These are phyloP conservation scores for Exocentrus adspersus DNA, from an alignment of 2,888 invertebrate genomes.

Conservation along the genomic window DNA sequence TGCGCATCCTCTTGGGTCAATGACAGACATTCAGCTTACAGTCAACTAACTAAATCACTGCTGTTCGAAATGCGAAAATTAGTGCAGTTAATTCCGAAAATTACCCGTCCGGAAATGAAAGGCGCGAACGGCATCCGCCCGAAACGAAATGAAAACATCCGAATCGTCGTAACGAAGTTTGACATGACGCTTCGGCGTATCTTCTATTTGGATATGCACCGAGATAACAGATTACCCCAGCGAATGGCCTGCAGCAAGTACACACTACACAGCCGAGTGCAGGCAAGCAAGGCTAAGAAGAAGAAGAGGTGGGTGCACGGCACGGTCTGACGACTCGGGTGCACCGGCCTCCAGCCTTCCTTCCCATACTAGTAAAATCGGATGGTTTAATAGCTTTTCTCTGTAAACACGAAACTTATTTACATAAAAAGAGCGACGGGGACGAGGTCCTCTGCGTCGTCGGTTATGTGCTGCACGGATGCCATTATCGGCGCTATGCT, in stretches of 20 bases:
- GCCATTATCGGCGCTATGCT: no score
- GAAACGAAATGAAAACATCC: slow-evolving; percentile 13
- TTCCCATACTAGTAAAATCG: slow-evolving; percentile 23
- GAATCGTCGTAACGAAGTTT: slow-evolving; percentile 21
- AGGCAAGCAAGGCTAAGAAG: no score
- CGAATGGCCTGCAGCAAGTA: slow-evolving; percentile 26
- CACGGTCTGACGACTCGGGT: slow-evolving; percentile 20
- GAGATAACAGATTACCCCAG: slow-evolving; percentile 27
- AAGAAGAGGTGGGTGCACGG: slow-evolving; percentile 14
- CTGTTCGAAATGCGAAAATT: no score
- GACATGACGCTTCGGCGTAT: slow-evolving; percentile 27
- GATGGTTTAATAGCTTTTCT: slow-evolving; percentile 25
- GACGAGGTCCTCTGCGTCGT: slow-evolving; percentile 4
- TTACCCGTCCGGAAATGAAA: no score
- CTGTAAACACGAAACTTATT: slow-evolving; percentile 23
- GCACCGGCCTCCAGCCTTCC: slow-evolving; percentile 24
- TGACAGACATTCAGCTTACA: no score
- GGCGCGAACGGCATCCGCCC: not conserved
- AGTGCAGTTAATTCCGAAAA: no score
- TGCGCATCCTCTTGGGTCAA: no score
- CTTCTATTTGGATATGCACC: slow-evolving; percentile 27
- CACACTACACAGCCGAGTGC: slow-evolving; percentile 13
- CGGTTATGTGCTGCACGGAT: no score
- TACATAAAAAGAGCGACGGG: slow-evolving; percentile 15
- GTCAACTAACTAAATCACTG: no score